Conservation (phyloP, 2,113 vertebrate species). For the Suricata suricatta region DNA sequence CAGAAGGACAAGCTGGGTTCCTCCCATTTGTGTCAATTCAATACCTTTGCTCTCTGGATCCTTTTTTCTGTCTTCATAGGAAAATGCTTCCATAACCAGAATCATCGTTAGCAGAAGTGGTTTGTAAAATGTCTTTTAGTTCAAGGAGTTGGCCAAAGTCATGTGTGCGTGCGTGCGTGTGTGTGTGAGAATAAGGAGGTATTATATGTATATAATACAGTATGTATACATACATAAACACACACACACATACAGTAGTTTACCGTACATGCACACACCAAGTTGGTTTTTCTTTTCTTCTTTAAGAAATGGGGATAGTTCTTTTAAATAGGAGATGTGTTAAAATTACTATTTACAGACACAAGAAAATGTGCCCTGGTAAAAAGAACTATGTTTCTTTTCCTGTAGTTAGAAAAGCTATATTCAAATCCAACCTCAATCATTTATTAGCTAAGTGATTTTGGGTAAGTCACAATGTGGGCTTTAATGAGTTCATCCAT, state of each 20-base stretch:
- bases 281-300: not conserved
- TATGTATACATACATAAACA: too few species aligned
- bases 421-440: not conserved
- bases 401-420: not conserved
- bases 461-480: not conserved
- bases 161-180: too few species aligned
- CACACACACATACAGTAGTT: not conserved
- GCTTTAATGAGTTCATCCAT: not conserved
- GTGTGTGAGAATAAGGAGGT: too few species aligned
- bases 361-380: not conserved
- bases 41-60: not conserved
- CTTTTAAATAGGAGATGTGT: not conserved
- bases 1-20: not conserved
- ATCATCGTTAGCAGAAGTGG: not conserved
- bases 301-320: not conserved
- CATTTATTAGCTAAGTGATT: not conserved
- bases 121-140: not conserved
- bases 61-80: not conserved
- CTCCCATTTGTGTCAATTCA: not conserved
- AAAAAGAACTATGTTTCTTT: not conserved
- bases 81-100: not conserved
- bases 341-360: slow-evolving; percentile 11
- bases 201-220: too few species aligned
- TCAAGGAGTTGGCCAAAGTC: not conserved
- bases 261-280: not conserved